These are phyloP conservation scores for Oreochromis spilurus DNA, from an alignment of 2,113 vertebrate genomes.

Conservation along the genomic window DNA sequence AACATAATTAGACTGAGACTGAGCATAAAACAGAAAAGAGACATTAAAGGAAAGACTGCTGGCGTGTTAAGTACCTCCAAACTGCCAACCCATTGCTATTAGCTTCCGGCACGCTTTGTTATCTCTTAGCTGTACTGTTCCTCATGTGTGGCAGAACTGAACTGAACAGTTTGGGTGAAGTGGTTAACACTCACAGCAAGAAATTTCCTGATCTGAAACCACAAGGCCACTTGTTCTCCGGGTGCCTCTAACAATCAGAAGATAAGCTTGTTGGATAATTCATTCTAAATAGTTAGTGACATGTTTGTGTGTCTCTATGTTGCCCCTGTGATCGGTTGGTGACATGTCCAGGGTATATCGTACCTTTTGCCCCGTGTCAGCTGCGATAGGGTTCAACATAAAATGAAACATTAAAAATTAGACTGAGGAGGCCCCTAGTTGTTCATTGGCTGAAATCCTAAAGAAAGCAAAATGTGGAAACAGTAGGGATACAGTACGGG, in stretches of 20 bases:
- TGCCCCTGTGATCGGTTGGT: neutral
- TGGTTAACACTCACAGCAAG: neutral
- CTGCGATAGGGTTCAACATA: neutral
- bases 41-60: neutral
- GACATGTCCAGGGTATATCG: neutral
- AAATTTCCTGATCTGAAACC: neutral
- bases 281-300: neutral
- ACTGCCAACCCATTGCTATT: neutral
- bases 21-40: neutral
- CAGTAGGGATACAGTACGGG: neutral
- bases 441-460: neutral
- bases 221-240: neutral
- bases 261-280: neutral
- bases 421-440: neutral
- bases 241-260: neutral
- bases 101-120: neutral
- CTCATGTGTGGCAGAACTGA: neutral
- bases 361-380: neutral
- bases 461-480: neutral
- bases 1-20: neutral
- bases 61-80: neutral
- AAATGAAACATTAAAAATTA: neutral
- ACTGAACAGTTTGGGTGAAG: neutral
- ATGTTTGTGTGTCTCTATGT: neutral
- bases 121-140: neutral